Conservation (phyloP, 2,797 vertebrate species). For the Gephyroberyx darwinii region DNA sequence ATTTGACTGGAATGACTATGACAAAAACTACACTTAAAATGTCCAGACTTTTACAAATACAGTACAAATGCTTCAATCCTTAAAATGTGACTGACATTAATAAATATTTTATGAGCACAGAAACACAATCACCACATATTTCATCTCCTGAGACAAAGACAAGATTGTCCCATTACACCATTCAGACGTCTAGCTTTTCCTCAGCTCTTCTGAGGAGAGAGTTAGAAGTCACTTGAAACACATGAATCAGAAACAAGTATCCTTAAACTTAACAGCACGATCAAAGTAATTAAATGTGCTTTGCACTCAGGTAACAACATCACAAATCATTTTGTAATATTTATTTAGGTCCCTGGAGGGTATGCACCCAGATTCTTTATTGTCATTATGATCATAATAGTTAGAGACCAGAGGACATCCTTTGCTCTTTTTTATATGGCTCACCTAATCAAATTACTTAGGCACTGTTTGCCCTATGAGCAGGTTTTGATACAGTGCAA, state of each 20-base stretch:
- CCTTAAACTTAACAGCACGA: slow-evolving; percentile 34
- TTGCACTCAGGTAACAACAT: slow-evolving; percentile 39
- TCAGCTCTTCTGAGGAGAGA: slow-evolving; percentile 12
- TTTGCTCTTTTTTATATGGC: slow-evolving; percentile 53
- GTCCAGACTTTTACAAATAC: too few relatives aligned
- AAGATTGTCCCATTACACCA: background rate
- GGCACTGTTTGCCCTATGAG: slow-evolving; percentile 65
- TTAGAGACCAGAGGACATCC: slow-evolving; percentile 48
- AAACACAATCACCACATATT: too few relatives aligned
- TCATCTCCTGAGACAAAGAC: background rate
- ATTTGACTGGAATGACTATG: too few relatives aligned
- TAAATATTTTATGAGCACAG: too few relatives aligned
- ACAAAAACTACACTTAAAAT: too few relatives aligned
- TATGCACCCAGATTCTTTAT: slow-evolving; percentile 43
- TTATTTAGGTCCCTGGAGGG: slow-evolving; percentile 33
- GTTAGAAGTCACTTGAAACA: slow-evolving; percentile 32
- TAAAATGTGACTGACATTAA: too few relatives aligned
- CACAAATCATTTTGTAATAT: slow-evolving; percentile 36
- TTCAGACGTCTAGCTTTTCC: slow-evolving; percentile 20
- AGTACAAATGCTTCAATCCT: too few relatives aligned
- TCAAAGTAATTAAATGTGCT: slow-evolving; percentile 50
- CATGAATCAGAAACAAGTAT: slow-evolving; percentile 46
- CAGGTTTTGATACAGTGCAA: slow-evolving; percentile 77
- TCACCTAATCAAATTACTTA: slow-evolving; percentile 73
- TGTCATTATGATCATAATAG: slow-evolving; percentile 53